Conservation (phyloP, 2,888 invertebrate species). For the Machimus rusticus region DNA sequence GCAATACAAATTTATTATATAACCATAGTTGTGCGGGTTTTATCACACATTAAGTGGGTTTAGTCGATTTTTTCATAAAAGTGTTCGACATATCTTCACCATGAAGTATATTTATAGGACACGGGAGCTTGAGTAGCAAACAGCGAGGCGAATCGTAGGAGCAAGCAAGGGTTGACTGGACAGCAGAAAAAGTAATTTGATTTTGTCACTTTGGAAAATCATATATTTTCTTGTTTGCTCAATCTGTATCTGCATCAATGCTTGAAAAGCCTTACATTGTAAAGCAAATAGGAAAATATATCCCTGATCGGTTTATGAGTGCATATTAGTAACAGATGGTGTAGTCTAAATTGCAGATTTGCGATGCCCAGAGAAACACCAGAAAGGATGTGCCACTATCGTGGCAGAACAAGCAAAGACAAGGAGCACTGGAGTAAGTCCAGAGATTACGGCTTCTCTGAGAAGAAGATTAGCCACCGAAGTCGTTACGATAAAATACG, state of each 20-base stretch:
- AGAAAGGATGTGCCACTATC: not conserved
- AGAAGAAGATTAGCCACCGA: not conserved
- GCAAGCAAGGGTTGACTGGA: slow-evolving; percentile 5
- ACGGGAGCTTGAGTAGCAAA: not conserved
- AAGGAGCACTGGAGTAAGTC: not conserved
- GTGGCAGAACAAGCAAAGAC: not conserved
- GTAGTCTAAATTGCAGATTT: slow-evolving; percentile 35
- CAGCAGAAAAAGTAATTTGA: slow-evolving; percentile 33
- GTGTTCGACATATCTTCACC: slow-evolving; percentile 28
- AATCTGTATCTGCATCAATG: not conserved
- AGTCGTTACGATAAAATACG: not conserved
- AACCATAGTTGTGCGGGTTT: slow-evolving; percentile 6
- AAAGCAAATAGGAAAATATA: slow-evolving; percentile 36
- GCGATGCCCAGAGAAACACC: slow-evolving; percentile 17
- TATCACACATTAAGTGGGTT: slow-evolving; percentile 9
- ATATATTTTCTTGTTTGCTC: slow-evolving; percentile 38
- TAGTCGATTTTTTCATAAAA: slow-evolving; percentile 21
- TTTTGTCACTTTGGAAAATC: slow-evolving; percentile 10
- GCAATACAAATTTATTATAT: slow-evolving; percentile 10
- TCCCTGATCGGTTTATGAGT: not conserved
- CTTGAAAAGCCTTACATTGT: not conserved
- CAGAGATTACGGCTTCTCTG: not conserved
- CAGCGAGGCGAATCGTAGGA: not conserved
- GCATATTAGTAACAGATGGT: slow-evolving; percentile 16
- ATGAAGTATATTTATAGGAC: slow-evolving; percentile 34